Conservation (phyloP, 2,113 vertebrate genomes). For the Nicator chloris region DNA sequence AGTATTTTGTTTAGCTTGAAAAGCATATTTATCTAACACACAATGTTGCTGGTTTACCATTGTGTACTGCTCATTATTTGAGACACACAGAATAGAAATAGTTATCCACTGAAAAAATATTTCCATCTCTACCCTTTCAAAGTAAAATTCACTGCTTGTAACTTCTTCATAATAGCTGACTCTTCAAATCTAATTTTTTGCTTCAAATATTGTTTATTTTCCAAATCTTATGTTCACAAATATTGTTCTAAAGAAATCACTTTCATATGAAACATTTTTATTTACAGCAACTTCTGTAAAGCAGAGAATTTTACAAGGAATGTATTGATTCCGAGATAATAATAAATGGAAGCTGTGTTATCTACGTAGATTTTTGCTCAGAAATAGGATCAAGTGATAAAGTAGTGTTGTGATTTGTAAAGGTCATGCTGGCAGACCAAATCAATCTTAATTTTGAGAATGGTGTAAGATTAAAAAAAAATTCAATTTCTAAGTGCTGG, state of each 20-base stretch:
- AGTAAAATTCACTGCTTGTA: not conserved
- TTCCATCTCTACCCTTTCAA: not conserved
- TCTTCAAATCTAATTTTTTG: slow-evolving; percentile 13
- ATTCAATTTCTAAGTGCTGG: not conserved
- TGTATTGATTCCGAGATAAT: slow-evolving; percentile 55
- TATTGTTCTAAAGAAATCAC: slow-evolving; percentile 2
- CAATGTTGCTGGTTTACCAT: not conserved
- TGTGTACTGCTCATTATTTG: not conserved
- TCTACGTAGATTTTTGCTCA: slow-evolving; percentile 17
- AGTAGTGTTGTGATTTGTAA: slow-evolving; percentile 25
- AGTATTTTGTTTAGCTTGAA: not conserved
- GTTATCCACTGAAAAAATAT: not conserved
- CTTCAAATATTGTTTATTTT: slow-evolving; percentile 22
- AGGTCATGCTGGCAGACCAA: slow-evolving; percentile 21
- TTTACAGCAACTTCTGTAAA: not conserved
- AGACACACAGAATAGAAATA: not conserved
- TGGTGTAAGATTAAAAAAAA: not conserved
- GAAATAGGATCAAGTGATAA: slow-evolving; percentile 30
- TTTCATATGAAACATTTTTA: slow-evolving; percentile 13
- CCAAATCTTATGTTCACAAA: slow-evolving; percentile 4
- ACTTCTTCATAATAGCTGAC: slow-evolving; percentile 18
- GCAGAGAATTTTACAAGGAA: slow-evolving; percentile 47
- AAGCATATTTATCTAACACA: not conserved
- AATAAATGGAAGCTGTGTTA: slow-evolving; percentile 33
- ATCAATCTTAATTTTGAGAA: slow-evolving; percentile 43